Evolutionary conservation across 2,888 invertebrate genomes (phyloP), one percentile per base, ranked within the genome.

Genomic region (Eumerus sabulonum): DNA sequence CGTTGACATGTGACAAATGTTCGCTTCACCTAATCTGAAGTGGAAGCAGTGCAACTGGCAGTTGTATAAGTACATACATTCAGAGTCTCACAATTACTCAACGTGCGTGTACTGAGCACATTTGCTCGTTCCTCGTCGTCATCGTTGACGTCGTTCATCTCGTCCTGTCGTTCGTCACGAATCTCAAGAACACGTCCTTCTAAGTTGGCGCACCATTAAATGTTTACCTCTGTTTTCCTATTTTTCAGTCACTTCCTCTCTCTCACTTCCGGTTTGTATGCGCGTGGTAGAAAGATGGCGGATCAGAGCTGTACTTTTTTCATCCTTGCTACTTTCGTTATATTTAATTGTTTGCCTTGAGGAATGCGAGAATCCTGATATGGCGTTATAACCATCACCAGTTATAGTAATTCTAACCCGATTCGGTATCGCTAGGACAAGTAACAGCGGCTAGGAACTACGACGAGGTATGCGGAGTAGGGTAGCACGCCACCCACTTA

Each of bases 1-100:
- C 19, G 72, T 27, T 68, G 72, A 63, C 72, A 38, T 77, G 57
- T 77, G 72, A 77, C 67, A 77, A 77, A 77, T 68, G 66, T 54
- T 59, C 63, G 38, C 67, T 72, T 57, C 42, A 57, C 67, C 67
- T 68, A 70, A 77, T 72, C 59, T 63, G 57, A 57, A 40, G 53
- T 53, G 16, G 36, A 72, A 72, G 47, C 40, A 40, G 11, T 48
- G 53, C 36, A 60, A 36, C 40, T 40, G 16, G 42, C 51, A 67
- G 48, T n/a, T 63, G 47, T 44, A 48, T 50, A 45, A 14, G 45
- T 60, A 62, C 53, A 45, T 60, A 62, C 53, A 67, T 57, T 38
- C 35, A 14, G 47, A 51, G 36, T n/a, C 14, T 45, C 19, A 62
- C 35, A 62, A 62, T 60, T 42, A 36, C 62, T 60, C 18, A 19